Percentiles rank a stretch among this genome's conserved stretches.
phyloP scores from a whole-genome alignment of 2,888 invertebrate species.

The Callimorpha dominula region DNA sequence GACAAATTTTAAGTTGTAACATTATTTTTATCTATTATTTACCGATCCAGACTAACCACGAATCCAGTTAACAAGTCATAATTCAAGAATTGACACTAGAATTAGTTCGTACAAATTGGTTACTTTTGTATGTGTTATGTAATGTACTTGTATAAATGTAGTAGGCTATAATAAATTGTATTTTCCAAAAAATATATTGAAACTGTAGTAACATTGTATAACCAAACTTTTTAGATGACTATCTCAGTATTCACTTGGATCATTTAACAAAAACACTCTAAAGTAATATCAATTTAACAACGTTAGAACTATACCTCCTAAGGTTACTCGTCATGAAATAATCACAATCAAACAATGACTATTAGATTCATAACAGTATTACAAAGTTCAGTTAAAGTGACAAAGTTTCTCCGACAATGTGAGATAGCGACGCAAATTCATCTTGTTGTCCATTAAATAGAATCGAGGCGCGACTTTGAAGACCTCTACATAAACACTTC shows the following conservation, averaged over 20 bases:
- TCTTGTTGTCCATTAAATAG: slow-evolving; percentile 63
- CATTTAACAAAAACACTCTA: slow-evolving; percentile 18
- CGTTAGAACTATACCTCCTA: slow-evolving; percentile 21
- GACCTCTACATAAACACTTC: slow-evolving; percentile 78
- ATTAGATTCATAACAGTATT: slow-evolving; percentile 30
- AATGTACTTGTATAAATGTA: too few species aligned
- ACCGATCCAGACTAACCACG: too few species aligned
- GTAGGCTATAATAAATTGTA: too few species aligned
- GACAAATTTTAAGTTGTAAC: too few species aligned
- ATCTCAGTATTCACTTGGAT: not conserved
- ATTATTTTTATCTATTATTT: too few species aligned
- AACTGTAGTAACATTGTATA: not conserved
- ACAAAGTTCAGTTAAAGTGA: slow-evolving; percentile 31
- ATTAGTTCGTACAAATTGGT: too few species aligned
- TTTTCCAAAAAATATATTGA: not conserved
- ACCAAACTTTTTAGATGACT: not conserved
- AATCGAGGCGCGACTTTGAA: slow-evolving; percentile 61
- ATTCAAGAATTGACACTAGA: too few species aligned
- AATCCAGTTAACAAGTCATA: too few species aligned
- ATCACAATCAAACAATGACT: slow-evolving; percentile 19
- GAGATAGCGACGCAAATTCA: slow-evolving; percentile 58
- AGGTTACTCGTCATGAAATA: slow-evolving; percentile 19
- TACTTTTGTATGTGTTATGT: too few species aligned
- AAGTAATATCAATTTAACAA: slow-evolving; percentile 30
- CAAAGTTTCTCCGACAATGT: slow-evolving; percentile 34